Percentiles rank a stretch among this genome's conserved stretches.
Evolutionary conservation across 1,140 invertebrate genomes (phyloP).

Genomic region (Drosophila subpulchrella): DNA sequence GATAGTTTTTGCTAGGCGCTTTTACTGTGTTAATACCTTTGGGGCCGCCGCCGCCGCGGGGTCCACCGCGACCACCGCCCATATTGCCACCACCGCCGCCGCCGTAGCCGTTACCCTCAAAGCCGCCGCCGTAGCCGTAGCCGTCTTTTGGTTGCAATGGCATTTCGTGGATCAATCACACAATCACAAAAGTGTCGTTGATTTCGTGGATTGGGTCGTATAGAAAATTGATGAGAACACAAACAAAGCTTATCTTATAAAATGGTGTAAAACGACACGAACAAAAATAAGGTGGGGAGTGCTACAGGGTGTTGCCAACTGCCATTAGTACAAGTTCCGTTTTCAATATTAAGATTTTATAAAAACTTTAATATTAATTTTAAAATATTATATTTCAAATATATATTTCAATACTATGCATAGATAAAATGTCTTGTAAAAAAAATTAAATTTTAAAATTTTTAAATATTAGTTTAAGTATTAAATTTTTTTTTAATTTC

Average conservation of each 20-base stretch:
- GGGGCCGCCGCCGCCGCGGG: conserved; percentile 80
- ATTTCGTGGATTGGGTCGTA: conserved; percentile 28
- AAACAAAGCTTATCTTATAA: conserved; percentile 70
- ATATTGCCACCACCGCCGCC: conserved; percentile 72
- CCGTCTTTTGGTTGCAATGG: conserved; percentile 55
- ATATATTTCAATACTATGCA: too few relatives aligned
- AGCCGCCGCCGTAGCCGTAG: conserved; percentile 83
- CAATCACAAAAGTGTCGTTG: conserved; percentile 42
- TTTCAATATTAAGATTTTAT: neutral
- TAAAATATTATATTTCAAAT: neutral
- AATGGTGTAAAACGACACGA: conserved; percentile 31
- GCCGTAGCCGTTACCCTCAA: conserved; percentile 80
- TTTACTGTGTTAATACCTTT: conserved; percentile 75
- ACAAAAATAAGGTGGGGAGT: conserved; percentile 12
- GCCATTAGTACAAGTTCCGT: neutral
- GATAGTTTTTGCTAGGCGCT: conserved; percentile 31
- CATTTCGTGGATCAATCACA: conserved; percentile 47
- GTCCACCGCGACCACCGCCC: conserved; percentile 64
- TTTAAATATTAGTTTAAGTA: too few relatives aligned
- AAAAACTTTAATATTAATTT: neutral
- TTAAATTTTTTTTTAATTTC: too few relatives aligned
- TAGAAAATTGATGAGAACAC: conserved; percentile 62
- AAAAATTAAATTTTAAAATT: too few relatives aligned
- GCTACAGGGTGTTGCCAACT: conserved; percentile 21
- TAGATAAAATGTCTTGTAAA: too few relatives aligned